A percentile compares a stretch with the other conserved stretches of the same genome.
These are phyloP conservation scores for Sturmia bella DNA, from an alignment of 2,888 invertebrate species.

Conservation along the genomic window DNA sequence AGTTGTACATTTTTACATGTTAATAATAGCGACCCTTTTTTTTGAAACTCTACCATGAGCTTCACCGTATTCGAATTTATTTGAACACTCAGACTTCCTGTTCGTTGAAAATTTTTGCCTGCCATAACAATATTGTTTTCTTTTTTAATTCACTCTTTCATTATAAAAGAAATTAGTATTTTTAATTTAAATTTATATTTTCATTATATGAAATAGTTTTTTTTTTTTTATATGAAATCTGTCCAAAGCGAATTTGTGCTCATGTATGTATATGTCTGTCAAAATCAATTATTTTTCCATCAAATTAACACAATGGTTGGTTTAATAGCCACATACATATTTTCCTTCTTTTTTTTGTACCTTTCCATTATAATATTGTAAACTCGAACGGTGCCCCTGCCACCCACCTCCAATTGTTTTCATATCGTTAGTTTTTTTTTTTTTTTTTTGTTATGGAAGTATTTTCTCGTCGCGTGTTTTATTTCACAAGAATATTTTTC, in stretches of 20 bases:
- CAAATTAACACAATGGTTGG: constrained; percentile 51
- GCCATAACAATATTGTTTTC: no score
- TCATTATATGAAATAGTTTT: neutral
- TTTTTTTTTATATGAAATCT: neutral
- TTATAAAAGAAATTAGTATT: no score
- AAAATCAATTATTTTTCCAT: constrained; percentile 65
- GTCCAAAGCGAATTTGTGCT: neutral
- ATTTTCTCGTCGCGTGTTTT: constrained; percentile 49
- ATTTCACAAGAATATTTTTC: constrained; percentile 35
- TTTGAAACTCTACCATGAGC: no score
- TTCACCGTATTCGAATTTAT: no score
- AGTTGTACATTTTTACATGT: no score
- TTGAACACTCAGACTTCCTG: no score
- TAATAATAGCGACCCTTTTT: no score
- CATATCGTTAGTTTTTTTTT: neutral
- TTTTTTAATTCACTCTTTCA: no score
- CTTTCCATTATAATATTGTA: constrained; percentile 25
- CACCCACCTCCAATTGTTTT: constrained; percentile 12
- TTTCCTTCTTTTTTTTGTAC: neutral
- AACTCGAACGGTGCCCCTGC: neutral
- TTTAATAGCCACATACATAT: constrained; percentile 30
- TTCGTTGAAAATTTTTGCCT: no score
- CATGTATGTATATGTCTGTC: constrained; percentile 5
- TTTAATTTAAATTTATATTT: neutral
- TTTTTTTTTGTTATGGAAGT: neutral